Evolutionary conservation across 2,113 vertebrate species (phyloP).

Genomic region (Oophaga pumilio): DNA sequence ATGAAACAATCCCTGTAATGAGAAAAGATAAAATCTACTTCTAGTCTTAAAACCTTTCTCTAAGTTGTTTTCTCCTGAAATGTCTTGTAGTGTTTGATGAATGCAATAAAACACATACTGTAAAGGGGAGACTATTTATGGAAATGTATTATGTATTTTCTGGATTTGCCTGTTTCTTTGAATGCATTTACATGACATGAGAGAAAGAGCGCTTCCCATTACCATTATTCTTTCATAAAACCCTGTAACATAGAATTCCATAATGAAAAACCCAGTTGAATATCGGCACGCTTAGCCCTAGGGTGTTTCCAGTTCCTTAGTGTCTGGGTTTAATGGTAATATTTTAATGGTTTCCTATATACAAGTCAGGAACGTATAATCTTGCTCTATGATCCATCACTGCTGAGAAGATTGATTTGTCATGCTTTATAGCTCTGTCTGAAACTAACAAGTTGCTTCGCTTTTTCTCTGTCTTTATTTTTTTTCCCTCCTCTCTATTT

Average conservation of each 20-base stretch:
- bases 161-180: conserved; percentile 34
- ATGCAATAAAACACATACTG: conserved; percentile 59
- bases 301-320: conserved; percentile 61
- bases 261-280: conserved; percentile 61
- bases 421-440: conserved; percentile 53
- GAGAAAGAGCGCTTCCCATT: conserved; percentile 41
- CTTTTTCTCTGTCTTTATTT: conserved; percentile 42
- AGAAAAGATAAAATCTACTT: background rate
- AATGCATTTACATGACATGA: conserved; percentile 44
- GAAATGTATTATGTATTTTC: conserved; percentile 49
- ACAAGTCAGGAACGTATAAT: conserved; percentile 65
- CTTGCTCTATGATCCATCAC: conserved; percentile 64
- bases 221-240: conserved; percentile 51
- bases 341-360: conserved; percentile 67
- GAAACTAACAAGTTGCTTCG: conserved; percentile 42
- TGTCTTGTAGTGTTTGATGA: conserved; percentile 2
- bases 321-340: conserved; percentile 62
- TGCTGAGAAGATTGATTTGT: conserved; percentile 63
- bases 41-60: background rate
- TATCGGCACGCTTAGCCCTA: conserved; percentile 62
- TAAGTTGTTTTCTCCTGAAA: background rate
- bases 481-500: background rate
- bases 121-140: conserved; percentile 46
- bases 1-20: background rate
- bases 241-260: conserved; percentile 27